phyloP scores from a whole-genome alignment of 2,113 vertebrate genomes.

The Callipepla californica region DNA sequence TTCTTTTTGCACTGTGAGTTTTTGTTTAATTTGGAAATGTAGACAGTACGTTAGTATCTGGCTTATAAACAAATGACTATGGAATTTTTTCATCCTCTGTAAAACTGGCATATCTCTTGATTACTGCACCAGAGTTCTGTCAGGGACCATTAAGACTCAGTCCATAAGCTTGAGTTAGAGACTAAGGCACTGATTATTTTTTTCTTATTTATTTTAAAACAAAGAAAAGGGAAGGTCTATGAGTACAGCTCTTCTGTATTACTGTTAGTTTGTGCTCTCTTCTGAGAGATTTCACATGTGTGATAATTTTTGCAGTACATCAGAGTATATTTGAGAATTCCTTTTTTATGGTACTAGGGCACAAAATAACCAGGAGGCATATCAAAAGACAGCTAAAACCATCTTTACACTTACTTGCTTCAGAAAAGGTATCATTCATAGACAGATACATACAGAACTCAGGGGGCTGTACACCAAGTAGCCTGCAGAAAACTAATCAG shows the following conservation, averaged over 20 bases:
- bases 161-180: not conserved
- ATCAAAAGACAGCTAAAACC: not conserved
- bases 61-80: not conserved
- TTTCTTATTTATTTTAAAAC: not conserved
- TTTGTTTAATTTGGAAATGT: not conserved
- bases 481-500: not conserved
- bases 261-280: not conserved
- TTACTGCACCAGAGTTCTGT: not conserved
- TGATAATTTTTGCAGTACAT: not conserved
- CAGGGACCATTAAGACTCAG: not conserved
- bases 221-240: not conserved
- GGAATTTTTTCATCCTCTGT: not conserved
- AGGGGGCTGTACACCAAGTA: not conserved
- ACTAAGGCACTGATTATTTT: not conserved
- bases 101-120: not conserved
- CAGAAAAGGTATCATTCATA: not conserved
- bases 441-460: accelerated
- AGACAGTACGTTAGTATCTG: not conserved
- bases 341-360: not conserved
- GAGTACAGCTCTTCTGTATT: not conserved
- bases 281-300: not conserved
- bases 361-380: not conserved
- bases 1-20: not conserved
- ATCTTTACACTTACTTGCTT: accelerated
- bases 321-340: not conserved